Percentiles rank a stretch among this genome's conserved stretches.
Conservation (phyloP, 2,113 vertebrate species). For the Zosterops japonicus region DNA sequence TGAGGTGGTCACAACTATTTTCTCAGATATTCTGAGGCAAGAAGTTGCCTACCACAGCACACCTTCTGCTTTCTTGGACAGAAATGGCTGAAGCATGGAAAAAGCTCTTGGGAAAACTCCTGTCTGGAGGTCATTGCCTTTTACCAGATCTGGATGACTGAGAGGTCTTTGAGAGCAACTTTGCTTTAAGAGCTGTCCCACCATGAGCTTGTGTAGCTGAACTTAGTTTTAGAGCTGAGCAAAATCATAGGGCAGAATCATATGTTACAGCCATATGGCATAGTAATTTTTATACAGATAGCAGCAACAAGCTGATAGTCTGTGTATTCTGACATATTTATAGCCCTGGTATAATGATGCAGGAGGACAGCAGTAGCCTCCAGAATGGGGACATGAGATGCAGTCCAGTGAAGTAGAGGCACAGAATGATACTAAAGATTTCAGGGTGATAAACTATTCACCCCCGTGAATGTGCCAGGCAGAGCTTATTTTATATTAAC, state of each 20-base stretch:
- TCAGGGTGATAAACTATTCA: background rate
- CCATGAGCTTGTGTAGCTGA: background rate
- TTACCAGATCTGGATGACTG: background rate
- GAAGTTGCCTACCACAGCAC: background rate
- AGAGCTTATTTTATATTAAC: background rate
- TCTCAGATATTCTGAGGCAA: background rate
- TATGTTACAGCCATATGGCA: background rate
- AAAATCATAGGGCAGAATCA: background rate
- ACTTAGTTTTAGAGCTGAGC: background rate
- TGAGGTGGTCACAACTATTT: background rate
- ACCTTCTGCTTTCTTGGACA: background rate
- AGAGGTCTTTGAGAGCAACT: background rate
- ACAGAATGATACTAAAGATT: background rate
- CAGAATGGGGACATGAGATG: background rate
- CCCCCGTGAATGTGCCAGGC: rapidly evolving
- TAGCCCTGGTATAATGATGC: background rate
- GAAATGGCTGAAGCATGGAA: background rate
- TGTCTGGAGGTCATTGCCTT: background rate
- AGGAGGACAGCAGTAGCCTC: background rate
- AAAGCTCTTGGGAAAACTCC: background rate
- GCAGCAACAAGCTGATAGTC: background rate
- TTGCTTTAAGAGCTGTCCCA: background rate
- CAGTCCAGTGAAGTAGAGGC: background rate
- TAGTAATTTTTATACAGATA: background rate
- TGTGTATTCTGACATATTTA: background rate